These are phyloP conservation scores for Onychorhynchus coronatus DNA, from an alignment of 2,113 vertebrate genomes.

Conservation along the genomic window DNA sequence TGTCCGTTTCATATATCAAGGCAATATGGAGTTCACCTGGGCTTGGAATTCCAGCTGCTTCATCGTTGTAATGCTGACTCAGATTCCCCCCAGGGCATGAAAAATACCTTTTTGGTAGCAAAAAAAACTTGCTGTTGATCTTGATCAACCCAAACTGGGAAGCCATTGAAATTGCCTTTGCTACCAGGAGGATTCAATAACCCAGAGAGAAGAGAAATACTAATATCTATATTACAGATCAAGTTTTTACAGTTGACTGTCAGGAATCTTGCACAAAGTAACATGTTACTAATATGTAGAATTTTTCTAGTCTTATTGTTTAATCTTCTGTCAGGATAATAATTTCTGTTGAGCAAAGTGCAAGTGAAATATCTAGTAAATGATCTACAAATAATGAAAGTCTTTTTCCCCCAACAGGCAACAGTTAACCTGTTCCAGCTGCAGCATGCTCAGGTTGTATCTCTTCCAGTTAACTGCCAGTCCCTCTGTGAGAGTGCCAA, in stretches of 20 bases:
- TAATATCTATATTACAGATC: background rate
- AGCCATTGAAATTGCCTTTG: background rate
- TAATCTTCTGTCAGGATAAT: background rate
- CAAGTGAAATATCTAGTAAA: background rate
- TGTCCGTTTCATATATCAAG: background rate
- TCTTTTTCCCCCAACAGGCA: conserved; percentile 74
- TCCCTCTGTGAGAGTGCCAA: conserved; percentile 91
- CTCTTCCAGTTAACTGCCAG: conserved; percentile 88
- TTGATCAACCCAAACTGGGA: background rate
- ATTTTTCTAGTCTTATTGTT: background rate
- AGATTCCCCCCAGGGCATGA: background rate
- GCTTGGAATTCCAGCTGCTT: background rate
- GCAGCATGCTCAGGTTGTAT: conserved; percentile 89
- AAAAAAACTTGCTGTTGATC: background rate
- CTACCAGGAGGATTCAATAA: background rate
- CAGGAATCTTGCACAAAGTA: background rate
- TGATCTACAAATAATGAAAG: background rate
- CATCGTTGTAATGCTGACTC: background rate
- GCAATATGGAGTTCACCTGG: rapidly evolving
- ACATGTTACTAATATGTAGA: background rate
- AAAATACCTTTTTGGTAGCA: background rate
- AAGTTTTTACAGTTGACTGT: background rate
- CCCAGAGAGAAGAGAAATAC: background rate
- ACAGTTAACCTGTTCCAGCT: conserved; percentile 97
- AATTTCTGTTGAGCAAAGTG: background rate